These are phyloP conservation scores for Stratiomys singularior DNA, from an alignment of 2,888 invertebrate genomes.

Conservation along the genomic window DNA sequence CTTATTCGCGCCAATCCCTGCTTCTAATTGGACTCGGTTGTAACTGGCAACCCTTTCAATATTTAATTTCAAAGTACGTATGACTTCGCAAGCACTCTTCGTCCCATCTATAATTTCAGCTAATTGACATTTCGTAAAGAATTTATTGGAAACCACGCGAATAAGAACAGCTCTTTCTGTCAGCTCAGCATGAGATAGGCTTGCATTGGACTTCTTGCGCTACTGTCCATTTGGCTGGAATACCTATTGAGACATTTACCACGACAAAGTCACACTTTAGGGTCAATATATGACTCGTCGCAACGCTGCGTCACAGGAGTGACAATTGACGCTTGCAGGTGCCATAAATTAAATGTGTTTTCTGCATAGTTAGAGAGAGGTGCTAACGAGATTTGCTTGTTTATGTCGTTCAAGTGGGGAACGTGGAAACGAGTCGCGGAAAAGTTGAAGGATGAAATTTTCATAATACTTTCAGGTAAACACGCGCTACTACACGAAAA, in stretches of 20 bases:
- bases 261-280: conserved; percentile 24
- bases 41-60: neutral
- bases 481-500: too few relatives aligned
- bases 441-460: too few relatives aligned
- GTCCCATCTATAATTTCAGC: conserved; percentile 50
- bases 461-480: too few relatives aligned
- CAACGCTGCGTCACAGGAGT: neutral
- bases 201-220: neutral
- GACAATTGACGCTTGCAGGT: conserved; percentile 36
- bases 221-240: neutral
- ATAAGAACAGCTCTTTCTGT: conserved; percentile 43
- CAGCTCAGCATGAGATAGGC: conserved; percentile 1
- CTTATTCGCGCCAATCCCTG: too few relatives aligned
- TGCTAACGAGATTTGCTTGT: conserved; percentile 26
- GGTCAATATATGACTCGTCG: conserved; percentile 24
- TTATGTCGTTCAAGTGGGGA: neutral
- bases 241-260: conserved; percentile 12
- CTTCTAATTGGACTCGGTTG: too few relatives aligned
- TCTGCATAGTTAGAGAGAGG: neutral
- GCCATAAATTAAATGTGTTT: conserved; percentile 35
- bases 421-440: neutral
- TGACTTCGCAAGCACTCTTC: neutral
- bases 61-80: neutral
- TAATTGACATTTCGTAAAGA: conserved; percentile 53
- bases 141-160: conserved; percentile 50